A percentile compares a stretch with the other conserved stretches of the same genome.
These are phyloP conservation scores for Tenthredo livida DNA, from an alignment of 2,888 invertebrate genomes.

Conservation along the genomic window DNA sequence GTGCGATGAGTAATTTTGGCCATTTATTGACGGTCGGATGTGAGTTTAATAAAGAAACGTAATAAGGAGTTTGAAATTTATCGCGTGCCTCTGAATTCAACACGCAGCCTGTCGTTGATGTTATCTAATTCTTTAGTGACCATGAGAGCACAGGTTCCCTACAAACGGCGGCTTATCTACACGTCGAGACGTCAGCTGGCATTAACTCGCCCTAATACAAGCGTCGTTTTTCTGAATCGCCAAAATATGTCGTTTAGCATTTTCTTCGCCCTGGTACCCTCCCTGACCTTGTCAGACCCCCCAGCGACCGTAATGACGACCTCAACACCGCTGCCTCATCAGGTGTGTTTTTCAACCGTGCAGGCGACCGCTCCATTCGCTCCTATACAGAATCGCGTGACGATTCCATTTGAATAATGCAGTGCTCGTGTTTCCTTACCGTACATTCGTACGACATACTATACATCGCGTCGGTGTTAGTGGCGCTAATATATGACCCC, in stretches of 20 bases:
- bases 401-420: conserved; percentile 44
- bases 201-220: not conserved
- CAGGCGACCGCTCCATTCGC: not conserved
- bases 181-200: not conserved
- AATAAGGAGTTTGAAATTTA: not conserved
- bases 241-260: not conserved
- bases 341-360: conserved; percentile 33
- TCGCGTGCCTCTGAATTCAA: not conserved
- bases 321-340: conserved; percentile 32
- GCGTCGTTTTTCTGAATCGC: not conserved
- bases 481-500: not conserved
- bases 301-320: not conserved
- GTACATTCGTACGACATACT: not conserved
- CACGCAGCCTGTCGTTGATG: not conserved
- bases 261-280: not conserved
- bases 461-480: not conserved
- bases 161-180: not conserved
- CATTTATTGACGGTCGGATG: not conserved
- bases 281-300: not conserved
- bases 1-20: not conserved
- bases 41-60: conserved; percentile 13
- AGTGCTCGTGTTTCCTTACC: conserved; percentile 32
- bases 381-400: conserved; percentile 27
- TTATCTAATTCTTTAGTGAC: conserved; percentile 25
- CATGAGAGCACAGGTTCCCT: not conserved